phyloP scores from a whole-genome alignment of 92 coral and sea anemone genomes.

The Zoanthus gigantus region DNA sequence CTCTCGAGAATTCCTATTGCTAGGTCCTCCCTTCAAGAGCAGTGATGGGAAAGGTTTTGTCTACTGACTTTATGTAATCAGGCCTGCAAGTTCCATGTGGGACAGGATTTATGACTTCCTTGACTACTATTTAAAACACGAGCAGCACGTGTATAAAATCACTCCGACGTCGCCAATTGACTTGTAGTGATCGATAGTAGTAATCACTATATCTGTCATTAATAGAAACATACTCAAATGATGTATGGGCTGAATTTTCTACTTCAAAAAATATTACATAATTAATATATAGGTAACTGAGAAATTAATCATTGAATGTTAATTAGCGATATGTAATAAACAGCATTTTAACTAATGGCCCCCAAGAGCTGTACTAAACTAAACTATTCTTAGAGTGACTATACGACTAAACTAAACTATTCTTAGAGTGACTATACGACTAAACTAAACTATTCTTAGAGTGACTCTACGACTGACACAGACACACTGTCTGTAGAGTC shows the following conservation, averaged over 20 bases:
- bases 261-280: constrained; percentile 1
- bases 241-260: constrained; percentile 4
- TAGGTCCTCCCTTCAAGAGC: constrained; percentile 7
- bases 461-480: constrained; percentile 3
- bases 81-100: constrained; percentile 8
- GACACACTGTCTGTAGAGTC: constrained; percentile 3
- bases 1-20: constrained; percentile 6
- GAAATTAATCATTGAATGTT: background rate
- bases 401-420: constrained; percentile 2
- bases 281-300: constrained; percentile 1
- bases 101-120: constrained; percentile 5
- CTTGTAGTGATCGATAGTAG: constrained; percentile 5
- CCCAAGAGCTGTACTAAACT: constrained; percentile 6
- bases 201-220: constrained; percentile 2
- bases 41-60: constrained; percentile 5
- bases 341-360: constrained; percentile 5
- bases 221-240: constrained; percentile 2
- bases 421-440: constrained; percentile 4
- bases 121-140: constrained; percentile 3
- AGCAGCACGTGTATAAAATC: constrained; percentile 5
- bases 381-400: constrained; percentile 3
- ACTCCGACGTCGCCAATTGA: constrained; percentile 7
- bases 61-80: constrained; percentile 3
- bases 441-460: constrained; percentile 1
- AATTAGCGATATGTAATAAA: constrained; percentile 1